Evolutionary conservation across 2,888 invertebrate species (phyloP).

Genomic region (Drosophila kambysellisi): DNA sequence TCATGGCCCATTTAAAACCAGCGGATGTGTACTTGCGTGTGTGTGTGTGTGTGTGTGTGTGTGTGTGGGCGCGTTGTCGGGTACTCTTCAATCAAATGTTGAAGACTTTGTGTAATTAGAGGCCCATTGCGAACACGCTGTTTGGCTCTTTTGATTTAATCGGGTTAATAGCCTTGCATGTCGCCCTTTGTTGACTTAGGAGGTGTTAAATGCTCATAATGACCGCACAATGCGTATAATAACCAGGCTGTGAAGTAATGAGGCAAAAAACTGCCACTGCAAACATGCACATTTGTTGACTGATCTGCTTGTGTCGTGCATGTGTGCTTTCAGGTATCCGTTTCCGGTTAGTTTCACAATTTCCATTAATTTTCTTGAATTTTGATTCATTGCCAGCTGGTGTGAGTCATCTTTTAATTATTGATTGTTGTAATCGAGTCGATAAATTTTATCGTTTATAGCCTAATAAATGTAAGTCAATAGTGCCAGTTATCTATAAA

Average conservation of each 20-base stretch:
- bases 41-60: conserved; percentile 20
- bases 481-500: background rate
- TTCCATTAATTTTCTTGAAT: background rate
- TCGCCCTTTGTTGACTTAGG: conserved; percentile 53
- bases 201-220: conserved; percentile 75
- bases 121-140: conserved; percentile 40
- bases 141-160: conserved; percentile 73
- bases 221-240: conserved; percentile 57
- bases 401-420: conserved; percentile 12
- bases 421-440: too few relatives aligned
- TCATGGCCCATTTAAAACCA: conserved; percentile 73
- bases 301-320: conserved; percentile 39
- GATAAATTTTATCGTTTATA: background rate
- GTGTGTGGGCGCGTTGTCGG: conserved; percentile 16
- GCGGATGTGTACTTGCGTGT: conserved; percentile 38
- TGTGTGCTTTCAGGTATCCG: conserved; percentile 5
- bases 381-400: background rate
- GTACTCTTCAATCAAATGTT: conserved; percentile 76
- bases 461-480: background rate
- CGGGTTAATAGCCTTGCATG: conserved; percentile 78
- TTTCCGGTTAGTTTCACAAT: conserved; percentile 47
- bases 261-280: conserved; percentile 35
- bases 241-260: conserved; percentile 28
- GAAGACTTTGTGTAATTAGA: conserved; percentile 75
- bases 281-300: conserved; percentile 28